These are phyloP conservation scores for Otocyon megalotis DNA, from an alignment of 2,113 vertebrate species.

Conservation along the genomic window DNA sequence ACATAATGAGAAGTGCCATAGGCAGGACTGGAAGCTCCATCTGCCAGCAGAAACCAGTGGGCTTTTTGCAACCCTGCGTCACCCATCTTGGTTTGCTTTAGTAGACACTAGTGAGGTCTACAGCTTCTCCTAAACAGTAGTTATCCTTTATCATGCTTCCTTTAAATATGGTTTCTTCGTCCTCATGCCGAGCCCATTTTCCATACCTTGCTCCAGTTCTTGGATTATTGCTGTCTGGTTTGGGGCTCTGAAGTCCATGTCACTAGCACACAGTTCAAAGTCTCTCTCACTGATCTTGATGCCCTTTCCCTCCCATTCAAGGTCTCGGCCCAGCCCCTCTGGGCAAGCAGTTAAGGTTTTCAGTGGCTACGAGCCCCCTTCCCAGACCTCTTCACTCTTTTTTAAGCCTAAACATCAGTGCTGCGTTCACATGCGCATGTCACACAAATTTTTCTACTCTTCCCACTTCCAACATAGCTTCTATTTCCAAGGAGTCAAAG, in stretches of 20 bases:
- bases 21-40: not conserved
- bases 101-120: not conserved
- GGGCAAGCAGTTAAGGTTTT: conserved; percentile 79
- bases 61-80: not conserved
- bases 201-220: conserved; percentile 58
- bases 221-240: conserved; percentile 58
- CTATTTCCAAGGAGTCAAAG: conserved; percentile 84
- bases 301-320: conserved; percentile 77
- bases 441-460: conserved; percentile 79
- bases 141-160: not conserved
- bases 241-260: conserved; percentile 77
- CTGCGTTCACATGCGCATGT: conserved; percentile 71
- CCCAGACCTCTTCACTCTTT: conserved; percentile 75
- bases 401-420: conserved; percentile 82
- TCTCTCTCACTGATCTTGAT: conserved; percentile 61
- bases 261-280: conserved; percentile 73
- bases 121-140: not conserved
- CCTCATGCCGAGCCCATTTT: conserved; percentile 26
- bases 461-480: conserved; percentile 81
- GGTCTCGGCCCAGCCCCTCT: conserved; percentile 80
- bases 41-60: not conserved
- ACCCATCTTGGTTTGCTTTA: not conserved
- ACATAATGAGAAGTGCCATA: rapidly evolving
- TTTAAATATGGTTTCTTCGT: conserved; percentile 63
- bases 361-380: conserved; percentile 72